These are phyloP conservation scores for Chromoteleia sp. DNA, from an alignment of 2,888 invertebrate species.

Conservation along the genomic window DNA sequence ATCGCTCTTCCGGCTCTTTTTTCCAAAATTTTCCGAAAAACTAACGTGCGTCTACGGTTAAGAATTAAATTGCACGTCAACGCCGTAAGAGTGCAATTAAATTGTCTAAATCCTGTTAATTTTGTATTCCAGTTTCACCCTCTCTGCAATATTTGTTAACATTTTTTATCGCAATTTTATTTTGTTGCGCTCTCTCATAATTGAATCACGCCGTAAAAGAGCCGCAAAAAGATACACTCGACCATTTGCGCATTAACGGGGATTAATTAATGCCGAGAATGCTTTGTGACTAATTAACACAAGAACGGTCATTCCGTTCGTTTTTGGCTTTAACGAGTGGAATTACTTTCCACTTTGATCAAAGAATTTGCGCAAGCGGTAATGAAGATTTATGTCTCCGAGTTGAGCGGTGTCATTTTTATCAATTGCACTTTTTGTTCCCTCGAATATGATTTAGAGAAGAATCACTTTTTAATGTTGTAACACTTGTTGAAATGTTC, in stretches of 20 bases:
- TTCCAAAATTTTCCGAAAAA: no score
- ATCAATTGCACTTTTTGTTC: slow-evolving; percentile 23
- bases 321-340: slow-evolving; percentile 56
- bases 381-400: slow-evolving; percentile 54
- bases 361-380: slow-evolving; percentile 43
- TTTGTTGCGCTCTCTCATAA: slow-evolving; percentile 58
- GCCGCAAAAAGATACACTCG: slow-evolving; percentile 51
- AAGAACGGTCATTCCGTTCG: slow-evolving; percentile 52
- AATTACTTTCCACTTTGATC: slow-evolving; percentile 63
- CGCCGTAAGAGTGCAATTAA: no score
- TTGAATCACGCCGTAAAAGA: slow-evolving; percentile 61
- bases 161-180: slow-evolving; percentile 32
- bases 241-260: slow-evolving; percentile 59
- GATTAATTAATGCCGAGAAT: slow-evolving; percentile 69
- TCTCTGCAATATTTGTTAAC: no score
- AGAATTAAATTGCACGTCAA: no score
- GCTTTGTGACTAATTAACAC: slow-evolving; percentile 68
- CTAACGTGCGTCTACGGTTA: no score
- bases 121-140: no score
- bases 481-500: no score
- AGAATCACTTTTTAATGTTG: no score
- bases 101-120: no score
- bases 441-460: slow-evolving; percentile 6
- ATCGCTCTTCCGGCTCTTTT: no score
- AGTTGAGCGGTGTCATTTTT: slow-evolving; percentile 48